Evolutionary conservation across 2,113 vertebrate species (phyloP).

Genomic region (Castor canadensis): DNA sequence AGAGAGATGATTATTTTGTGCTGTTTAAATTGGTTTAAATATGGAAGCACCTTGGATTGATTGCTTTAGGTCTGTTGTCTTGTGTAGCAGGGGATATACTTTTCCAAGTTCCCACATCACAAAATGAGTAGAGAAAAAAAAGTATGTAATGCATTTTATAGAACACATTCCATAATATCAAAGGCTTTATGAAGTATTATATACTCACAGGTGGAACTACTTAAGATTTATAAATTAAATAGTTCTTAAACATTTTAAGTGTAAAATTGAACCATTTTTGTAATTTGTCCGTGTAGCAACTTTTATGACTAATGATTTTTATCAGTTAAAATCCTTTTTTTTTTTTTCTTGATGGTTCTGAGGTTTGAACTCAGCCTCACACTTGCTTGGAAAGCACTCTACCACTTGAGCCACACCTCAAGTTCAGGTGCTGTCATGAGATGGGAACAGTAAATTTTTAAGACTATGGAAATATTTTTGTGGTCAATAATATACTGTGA

Average conservation of each 20-base stretch:
- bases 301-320: conserved; percentile 14
- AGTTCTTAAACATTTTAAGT: conserved; percentile 37
- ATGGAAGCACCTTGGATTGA: neutral
- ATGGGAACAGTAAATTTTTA: neutral
- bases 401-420: too few species aligned
- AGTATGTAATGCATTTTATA: neutral
- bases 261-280: conserved; percentile 25
- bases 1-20: neutral
- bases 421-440: too few species aligned
- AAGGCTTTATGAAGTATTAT: conserved; percentile 16
- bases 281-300: neutral
- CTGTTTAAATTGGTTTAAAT: neutral
- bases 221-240: conserved; percentile 20
- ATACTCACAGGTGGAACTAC: neutral
- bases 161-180: neutral
- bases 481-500: neutral
- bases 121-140: conserved; percentile 1
- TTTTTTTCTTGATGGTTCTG: too few species aligned
- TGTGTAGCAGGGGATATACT: neutral
- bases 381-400: too few species aligned
- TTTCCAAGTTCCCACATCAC: conserved; percentile 33
- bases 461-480: conserved; percentile 16
- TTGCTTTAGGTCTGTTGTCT: neutral
- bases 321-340: too few species aligned
- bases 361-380: too few species aligned